A percentile compares a stretch with the other conserved stretches of the same genome.
These are phyloP conservation scores for Hypomesus transpacificus DNA, from an alignment of 2,113 vertebrate genomes.

Conservation along the genomic window DNA sequence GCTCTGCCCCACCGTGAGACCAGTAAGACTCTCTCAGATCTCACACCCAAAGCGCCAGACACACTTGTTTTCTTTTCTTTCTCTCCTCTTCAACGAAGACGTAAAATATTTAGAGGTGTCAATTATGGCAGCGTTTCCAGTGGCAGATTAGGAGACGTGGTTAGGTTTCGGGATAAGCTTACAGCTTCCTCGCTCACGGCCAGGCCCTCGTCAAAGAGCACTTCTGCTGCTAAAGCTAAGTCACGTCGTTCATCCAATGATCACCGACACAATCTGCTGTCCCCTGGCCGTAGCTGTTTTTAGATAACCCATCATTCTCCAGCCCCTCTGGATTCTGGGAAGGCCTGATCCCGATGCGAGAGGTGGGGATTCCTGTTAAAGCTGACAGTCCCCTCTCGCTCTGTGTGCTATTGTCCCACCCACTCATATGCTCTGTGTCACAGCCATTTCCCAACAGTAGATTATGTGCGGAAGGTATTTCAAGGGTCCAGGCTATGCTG, in stretches of 20 bases:
- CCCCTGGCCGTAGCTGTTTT: slow-evolving; percentile 4
- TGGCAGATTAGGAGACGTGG: slow-evolving; percentile 34
- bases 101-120: slow-evolving; percentile 64
- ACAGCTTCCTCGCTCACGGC: slow-evolving; percentile 19
- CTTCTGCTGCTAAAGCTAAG: no score
- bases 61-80: neutral
- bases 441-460: neutral
- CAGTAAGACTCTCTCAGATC: slow-evolving; percentile 14
- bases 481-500: slow-evolving; percentile 19
- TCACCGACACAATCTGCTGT: no score
- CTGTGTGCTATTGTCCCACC: slow-evolving; percentile 5
- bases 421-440: neutral
- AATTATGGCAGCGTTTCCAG: slow-evolving; percentile 59
- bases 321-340: slow-evolving; percentile 10
- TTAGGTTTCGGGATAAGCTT: slow-evolving; percentile 54
- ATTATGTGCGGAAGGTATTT: slow-evolving; percentile 27
- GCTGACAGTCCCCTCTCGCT: neutral
- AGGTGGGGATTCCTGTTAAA: slow-evolving; percentile 1
- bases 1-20: no score
- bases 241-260: no score
- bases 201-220: neutral
- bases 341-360: slow-evolving; percentile 19
- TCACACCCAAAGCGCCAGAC: slow-evolving; percentile 41
- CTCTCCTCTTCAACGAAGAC: slow-evolving; percentile 41
- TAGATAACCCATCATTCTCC: neutral